A percentile compares a stretch with the other conserved stretches of the same genome.
These are phyloP conservation scores for Columbina picui DNA, from an alignment of 2,113 vertebrate genomes.

Conservation along the genomic window DNA sequence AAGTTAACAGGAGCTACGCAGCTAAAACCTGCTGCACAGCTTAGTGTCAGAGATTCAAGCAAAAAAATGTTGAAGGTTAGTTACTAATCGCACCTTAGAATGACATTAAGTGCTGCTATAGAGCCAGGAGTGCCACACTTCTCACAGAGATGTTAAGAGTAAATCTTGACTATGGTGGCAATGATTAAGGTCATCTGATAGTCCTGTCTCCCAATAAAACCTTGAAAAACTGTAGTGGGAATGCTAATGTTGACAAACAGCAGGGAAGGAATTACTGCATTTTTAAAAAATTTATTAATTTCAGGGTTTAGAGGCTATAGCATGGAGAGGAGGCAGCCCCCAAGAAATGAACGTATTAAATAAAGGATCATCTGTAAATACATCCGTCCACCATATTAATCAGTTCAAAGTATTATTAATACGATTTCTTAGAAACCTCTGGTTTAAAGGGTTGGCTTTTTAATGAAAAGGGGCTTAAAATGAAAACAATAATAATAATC, in stretches of 20 bases:
- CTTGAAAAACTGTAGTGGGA: not conserved
- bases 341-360: slow-evolving; percentile 8
- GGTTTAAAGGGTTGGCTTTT: slow-evolving; percentile 64
- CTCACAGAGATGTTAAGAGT: not conserved
- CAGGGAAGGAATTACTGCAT: not conserved
- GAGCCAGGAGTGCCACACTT: slow-evolving; percentile 17
- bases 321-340: not conserved
- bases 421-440: slow-evolving; percentile 71
- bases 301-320: not conserved
- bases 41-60: slow-evolving; percentile 28
- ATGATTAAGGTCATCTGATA: slow-evolving; percentile 35
- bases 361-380: slow-evolving; percentile 64
- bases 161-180: not conserved
- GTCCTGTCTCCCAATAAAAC: not conserved
- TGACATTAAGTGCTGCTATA: slow-evolving; percentile 36
- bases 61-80: slow-evolving; percentile 28
- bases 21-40: not conserved
- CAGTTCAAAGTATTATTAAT: not conserved
- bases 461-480: slow-evolving; percentile 69
- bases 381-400: slow-evolving; percentile 61
- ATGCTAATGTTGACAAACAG: not conserved
- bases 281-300: not conserved
- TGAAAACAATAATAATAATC: slow-evolving; percentile 43
- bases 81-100: slow-evolving; percentile 51
- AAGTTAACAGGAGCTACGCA: not conserved